Evolutionary conservation across 2,797 vertebrate species (phyloP).

Genomic region (Nyctibius grandis): DNA sequence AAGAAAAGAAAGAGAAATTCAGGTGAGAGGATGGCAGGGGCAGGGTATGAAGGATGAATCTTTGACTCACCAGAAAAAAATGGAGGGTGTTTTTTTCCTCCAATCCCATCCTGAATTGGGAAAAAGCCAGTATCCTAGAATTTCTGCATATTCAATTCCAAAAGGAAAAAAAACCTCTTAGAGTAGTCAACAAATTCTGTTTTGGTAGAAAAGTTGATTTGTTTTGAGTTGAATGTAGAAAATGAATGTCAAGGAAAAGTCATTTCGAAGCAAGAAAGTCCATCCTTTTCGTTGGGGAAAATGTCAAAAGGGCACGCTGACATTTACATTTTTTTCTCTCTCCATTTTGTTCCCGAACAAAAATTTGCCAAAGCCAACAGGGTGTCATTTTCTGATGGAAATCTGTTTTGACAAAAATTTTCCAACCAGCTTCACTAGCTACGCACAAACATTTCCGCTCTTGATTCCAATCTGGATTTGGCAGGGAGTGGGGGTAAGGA

Average conservation of each 20-base stretch:
- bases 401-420: constrained; percentile 50
- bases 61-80: neutral
- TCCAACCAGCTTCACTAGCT: constrained; percentile 11
- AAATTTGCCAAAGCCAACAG: constrained; percentile 67
- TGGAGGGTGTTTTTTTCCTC: accelerated
- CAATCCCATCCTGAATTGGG: neutral
- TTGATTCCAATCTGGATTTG: neutral
- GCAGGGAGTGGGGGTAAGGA: neutral
- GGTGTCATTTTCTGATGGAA: constrained; percentile 41
- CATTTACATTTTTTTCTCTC: constrained; percentile 53
- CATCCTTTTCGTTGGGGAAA: constrained; percentile 45
- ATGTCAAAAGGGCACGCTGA: constrained; percentile 61
- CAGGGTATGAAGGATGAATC: neutral
- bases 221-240: constrained; percentile 34
- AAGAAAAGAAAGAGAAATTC: neutral
- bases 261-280: constrained; percentile 33
- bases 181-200: neutral
- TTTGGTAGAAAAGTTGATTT: constrained; percentile 32
- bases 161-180: neutral
- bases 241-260: constrained; percentile 65
- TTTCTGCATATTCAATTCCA: neutral
- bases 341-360: constrained; percentile 41
- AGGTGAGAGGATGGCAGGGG: neutral
- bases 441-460: constrained; percentile 23
- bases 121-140: neutral